These are phyloP conservation scores for Malthinus seriepunctatus DNA, from an alignment of 2,888 invertebrate genomes.

Conservation along the genomic window DNA sequence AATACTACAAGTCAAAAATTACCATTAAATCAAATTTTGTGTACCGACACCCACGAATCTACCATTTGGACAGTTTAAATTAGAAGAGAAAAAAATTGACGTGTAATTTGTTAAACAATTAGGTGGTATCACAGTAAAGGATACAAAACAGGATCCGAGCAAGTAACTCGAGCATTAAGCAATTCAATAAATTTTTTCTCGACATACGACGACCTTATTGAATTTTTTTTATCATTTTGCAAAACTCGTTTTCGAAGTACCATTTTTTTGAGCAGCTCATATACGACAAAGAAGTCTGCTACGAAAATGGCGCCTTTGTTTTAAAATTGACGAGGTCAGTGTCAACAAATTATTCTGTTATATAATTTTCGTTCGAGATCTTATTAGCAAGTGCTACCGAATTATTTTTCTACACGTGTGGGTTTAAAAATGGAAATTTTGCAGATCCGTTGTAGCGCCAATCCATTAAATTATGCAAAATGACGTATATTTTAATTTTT, in stretches of 20 bases:
- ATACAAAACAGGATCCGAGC: constrained; percentile 3
- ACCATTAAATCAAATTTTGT: neutral
- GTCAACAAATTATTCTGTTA: neutral
- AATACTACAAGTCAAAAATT: neutral
- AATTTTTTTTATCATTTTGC: neutral
- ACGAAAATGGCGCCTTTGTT: constrained; percentile 3
- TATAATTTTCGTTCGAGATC: no score
- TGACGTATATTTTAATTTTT: neutral
- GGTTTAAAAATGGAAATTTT: no score
- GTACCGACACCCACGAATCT: neutral
- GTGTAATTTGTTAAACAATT: neutral
- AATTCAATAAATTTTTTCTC: neutral
- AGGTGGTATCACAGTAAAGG: neutral
- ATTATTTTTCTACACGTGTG: no score
- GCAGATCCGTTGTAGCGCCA: no score
- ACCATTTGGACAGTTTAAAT: neutral
- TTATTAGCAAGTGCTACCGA: no score
- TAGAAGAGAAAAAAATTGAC: neutral
- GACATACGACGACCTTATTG: constrained; percentile 2
- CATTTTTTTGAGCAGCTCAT: constrained; percentile 3
- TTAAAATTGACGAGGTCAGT: constrained; percentile 7
- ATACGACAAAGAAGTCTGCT: constrained; percentile 2
- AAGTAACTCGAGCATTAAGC: neutral
- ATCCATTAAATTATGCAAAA: neutral
- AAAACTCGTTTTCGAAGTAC: neutral